phyloP scores from a whole-genome alignment of 2,797 vertebrate species.

The Manis crassicaudata region DNA sequence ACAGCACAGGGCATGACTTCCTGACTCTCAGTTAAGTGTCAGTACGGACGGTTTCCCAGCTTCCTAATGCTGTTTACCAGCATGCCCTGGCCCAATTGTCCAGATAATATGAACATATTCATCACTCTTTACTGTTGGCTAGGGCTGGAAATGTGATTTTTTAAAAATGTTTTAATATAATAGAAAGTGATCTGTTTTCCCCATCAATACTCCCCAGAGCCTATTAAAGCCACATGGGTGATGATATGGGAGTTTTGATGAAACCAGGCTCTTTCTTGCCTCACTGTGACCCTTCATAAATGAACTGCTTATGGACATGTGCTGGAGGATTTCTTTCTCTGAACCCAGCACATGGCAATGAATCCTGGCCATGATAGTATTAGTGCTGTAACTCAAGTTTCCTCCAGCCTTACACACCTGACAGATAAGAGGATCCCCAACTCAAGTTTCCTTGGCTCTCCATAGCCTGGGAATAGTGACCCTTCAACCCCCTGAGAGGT shows the following conservation, averaged over 20 bases:
- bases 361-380: not conserved
- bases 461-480: not conserved
- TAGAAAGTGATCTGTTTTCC: not conserved
- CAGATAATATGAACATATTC: not conserved
- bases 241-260: not conserved
- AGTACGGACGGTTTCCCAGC: not conserved
- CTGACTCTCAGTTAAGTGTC: not conserved
- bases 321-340: not conserved
- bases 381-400: not conserved
- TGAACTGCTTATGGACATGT: not conserved
- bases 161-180: not conserved
- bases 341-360: not conserved
- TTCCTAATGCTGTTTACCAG: not conserved
- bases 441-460: constrained; percentile 32
- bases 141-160: not conserved
- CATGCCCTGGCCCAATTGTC: not conserved
- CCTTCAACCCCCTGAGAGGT: not conserved
- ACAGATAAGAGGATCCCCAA: not conserved
- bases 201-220: not conserved
- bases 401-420: not conserved
- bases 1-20: not conserved
- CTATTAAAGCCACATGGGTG: not conserved
- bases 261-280: not conserved
- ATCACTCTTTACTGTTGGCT: not conserved
- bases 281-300: not conserved